Evolutionary conservation across 2,113 vertebrate genomes (phyloP), one percentile per base, ranked within the genome.

Genomic region (Galemys pyrenaicus): DNA sequence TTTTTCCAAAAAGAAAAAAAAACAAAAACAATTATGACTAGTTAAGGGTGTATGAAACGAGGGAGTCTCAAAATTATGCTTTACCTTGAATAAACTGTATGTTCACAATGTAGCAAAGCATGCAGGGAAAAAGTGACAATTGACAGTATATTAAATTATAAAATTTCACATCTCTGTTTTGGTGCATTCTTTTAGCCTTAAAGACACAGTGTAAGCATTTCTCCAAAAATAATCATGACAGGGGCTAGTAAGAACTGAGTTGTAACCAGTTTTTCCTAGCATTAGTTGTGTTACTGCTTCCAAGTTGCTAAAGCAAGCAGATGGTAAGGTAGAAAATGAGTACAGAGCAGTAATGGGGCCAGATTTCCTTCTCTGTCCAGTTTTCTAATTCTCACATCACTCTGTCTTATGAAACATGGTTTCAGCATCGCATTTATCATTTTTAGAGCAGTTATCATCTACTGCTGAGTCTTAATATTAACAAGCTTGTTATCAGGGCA

Each of bases 361-460:
- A 96, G 87, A 94, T 94, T 75, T 96, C 93, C 92, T 94, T 95
- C 95, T 95, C 83, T 88, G 68, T 92, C 87, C n/a, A 89, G 37
- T 95, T 96, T 95, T 96, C 87, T 91, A 94, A 93, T 95, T 95
- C 89, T 97, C 95, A 79, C 46, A 89, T 90, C 96, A 98, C 87
- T 94, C 95, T 96, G 92, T 79, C 89, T 71, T 82, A 92, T 95
- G 95, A 91, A 95, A 97, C 87, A 97, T 95, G 94, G 95, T 96
- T 97, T 87, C 82, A 95, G 92, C 92, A 96, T 95, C 95, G 91
- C 97, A 97, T 83, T 96, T 95, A 87, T 87, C 82, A 94, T 60
- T 49, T 96, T 94, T 92, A 92, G 80, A 97, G 96, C 87, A 96
- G 93, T 96, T 97, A 97, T 96, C 96, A 96, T 95, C 92, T 96